Percentiles rank a stretch among this genome's conserved stretches.
Evolutionary conservation across 2,113 vertebrate genomes (phyloP).

Genomic region (Tachuris rubrigastra): DNA sequence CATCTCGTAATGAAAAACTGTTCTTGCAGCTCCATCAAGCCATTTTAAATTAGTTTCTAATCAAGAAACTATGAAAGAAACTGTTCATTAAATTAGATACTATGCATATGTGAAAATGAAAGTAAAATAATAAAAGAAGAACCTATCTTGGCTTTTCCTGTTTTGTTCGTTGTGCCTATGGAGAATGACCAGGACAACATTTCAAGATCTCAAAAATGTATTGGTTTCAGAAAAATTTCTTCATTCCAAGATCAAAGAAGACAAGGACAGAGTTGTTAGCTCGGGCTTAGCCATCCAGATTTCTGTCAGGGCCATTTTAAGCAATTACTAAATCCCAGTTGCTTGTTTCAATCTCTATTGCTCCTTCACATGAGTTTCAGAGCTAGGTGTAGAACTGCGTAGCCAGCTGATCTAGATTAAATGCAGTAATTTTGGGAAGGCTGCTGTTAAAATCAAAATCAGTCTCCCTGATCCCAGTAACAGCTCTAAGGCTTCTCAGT

Average conservation of each 20-base stretch:
- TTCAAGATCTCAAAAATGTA: neutral
- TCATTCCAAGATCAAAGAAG: neutral
- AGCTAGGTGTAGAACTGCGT: neutral
- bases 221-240: neutral
- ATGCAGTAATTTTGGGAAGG: neutral
- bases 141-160: neutral
- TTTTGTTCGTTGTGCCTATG: neutral
- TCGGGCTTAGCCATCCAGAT: neutral
- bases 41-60: neutral
- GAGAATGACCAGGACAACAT: neutral
- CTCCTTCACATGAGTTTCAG: neutral
- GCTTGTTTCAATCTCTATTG: neutral
- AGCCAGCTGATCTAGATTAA: neutral
- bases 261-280: neutral
- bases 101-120: no score
- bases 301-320: neutral
- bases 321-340: neutral
- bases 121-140: neutral
- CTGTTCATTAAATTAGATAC: neutral
- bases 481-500: neutral
- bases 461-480: neutral
- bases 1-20: neutral
- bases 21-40: neutral
- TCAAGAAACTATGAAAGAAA: neutral
- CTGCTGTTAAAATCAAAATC: neutral